Percentiles rank a stretch among this genome's conserved stretches.
Evolutionary conservation across 2,113 vertebrate genomes (phyloP).

Genomic region (Maccullochella peelii): DNA sequence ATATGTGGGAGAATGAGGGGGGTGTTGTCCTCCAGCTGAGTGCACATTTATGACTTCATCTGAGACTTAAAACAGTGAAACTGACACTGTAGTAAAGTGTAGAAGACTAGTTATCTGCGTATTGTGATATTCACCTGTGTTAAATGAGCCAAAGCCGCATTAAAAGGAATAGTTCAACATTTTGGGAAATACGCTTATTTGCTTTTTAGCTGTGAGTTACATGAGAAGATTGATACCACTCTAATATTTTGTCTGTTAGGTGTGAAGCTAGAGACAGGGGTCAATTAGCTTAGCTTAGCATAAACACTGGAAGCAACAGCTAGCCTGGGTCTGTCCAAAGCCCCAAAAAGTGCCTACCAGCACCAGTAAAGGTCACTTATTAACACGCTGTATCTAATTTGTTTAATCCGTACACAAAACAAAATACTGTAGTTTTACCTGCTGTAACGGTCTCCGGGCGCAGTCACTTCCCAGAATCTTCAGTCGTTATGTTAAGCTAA

Average conservation of each 20-base stretch:
- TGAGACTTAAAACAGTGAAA: constrained; percentile 52
- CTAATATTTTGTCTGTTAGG: background rate
- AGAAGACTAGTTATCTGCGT: constrained; percentile 12
- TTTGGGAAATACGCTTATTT: background rate
- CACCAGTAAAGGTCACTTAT: background rate
- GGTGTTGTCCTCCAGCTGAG: constrained; percentile 57
- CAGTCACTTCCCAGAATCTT: background rate
- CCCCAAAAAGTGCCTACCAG: background rate
- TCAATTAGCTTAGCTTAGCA: constrained; percentile 5
- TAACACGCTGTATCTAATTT: background rate
- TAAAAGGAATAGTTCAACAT: background rate
- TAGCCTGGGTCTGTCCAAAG: background rate
- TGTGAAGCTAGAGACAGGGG: background rate
- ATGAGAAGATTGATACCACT: background rate
- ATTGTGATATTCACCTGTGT: background rate
- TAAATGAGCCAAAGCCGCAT: background rate
- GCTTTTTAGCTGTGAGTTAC: background rate
- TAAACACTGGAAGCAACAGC: background rate
- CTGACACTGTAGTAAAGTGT: background rate
- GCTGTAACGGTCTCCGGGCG: no score
- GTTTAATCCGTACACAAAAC: background rate
- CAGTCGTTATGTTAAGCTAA: background rate
- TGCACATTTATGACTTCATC: constrained; percentile 71
- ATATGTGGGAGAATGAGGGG: background rate
- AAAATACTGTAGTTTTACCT: background rate